Percentiles rank a stretch among this genome's conserved stretches.
Conservation (phyloP, 2,113 vertebrate genomes). For the Elanoides forficatus region DNA sequence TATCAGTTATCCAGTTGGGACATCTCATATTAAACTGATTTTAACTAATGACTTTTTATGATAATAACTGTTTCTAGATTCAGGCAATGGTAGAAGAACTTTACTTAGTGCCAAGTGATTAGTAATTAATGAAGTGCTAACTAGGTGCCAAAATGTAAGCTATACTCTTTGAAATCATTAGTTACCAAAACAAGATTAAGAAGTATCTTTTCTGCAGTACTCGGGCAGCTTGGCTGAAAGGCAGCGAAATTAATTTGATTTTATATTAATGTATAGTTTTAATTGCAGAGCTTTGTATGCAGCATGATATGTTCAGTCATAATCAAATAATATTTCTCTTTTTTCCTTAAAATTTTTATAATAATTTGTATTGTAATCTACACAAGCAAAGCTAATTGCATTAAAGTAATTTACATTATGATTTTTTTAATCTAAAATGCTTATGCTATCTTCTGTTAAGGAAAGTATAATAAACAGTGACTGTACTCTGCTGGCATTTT, state of each 20-base stretch:
- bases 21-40: not conserved
- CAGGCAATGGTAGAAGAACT: not conserved
- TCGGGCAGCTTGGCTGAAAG: not conserved
- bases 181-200: not conserved
- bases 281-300: not conserved
- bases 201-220: not conserved
- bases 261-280: not conserved
- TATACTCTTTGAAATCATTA: not conserved
- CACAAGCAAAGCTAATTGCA: not conserved
- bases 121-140: conserved; percentile 1
- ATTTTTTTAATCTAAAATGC: not conserved
- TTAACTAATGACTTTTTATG: not conserved
- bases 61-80: not conserved
- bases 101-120: not conserved
- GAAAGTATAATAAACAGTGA: not conserved
- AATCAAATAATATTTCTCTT: not conserved
- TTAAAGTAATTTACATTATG: not conserved
- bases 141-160: not conserved
- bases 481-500: not conserved
- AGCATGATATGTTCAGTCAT: not conserved
- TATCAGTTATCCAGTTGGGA: not conserved
- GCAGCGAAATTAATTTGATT: not conserved
- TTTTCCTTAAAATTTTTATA: not conserved
- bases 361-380: not conserved
- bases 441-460: not conserved